Conservation (phyloP, 2,113 vertebrate species). For the Mesocricetus auratus region DNA sequence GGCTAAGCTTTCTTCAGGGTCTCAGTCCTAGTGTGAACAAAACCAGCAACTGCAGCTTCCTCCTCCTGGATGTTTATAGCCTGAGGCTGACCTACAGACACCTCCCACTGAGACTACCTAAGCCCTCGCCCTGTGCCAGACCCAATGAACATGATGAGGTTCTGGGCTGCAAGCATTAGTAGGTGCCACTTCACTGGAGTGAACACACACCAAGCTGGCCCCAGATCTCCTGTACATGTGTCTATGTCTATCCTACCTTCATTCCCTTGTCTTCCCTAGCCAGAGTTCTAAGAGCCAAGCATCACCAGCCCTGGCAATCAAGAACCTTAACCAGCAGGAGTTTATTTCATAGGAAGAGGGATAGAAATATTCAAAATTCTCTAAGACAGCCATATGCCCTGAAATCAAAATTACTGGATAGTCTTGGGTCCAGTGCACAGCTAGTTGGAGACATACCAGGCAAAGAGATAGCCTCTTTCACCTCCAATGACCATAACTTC, state of each 20-base stretch:
- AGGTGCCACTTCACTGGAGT: no score
- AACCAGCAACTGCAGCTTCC: background rate
- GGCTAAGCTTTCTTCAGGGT: background rate
- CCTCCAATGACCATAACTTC: conserved; percentile 16
- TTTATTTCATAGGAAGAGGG: background rate
- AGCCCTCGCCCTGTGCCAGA: background rate
- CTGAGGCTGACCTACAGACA: background rate
- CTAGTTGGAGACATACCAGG: background rate
- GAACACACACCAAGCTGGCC: background rate
- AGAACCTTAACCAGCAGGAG: background rate
- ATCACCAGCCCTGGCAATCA: background rate
- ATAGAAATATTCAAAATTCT: background rate
- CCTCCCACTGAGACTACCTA: background rate
- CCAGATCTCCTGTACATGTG: background rate
- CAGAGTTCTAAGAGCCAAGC: background rate
- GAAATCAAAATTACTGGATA: background rate
- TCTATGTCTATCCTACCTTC: background rate
- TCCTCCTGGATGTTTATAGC: background rate
- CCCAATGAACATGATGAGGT: background rate
- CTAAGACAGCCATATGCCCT: background rate
- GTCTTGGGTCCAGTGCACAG: background rate
- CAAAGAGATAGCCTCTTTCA: background rate
- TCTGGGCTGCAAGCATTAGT: background rate
- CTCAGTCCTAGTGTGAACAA: background rate
- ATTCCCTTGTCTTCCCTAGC: no score